These are phyloP conservation scores for Vidua macroura DNA, from an alignment of 2,113 vertebrate species.

Conservation along the genomic window DNA sequence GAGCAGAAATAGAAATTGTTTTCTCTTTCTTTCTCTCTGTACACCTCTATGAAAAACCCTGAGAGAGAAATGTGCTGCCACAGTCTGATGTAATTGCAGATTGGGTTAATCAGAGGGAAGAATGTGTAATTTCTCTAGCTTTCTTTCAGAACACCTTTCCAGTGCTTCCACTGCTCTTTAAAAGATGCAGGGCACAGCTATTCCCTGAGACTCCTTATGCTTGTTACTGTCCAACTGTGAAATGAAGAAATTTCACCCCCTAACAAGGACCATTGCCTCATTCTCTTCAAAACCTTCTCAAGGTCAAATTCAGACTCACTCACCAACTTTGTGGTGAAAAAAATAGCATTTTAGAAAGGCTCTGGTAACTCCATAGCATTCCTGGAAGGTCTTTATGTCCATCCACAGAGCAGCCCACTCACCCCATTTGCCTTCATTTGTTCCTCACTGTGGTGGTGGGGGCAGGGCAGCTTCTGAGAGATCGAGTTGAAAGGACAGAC, in stretches of 20 bases:
- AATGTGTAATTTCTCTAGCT: not conserved
- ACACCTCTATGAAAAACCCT: too few relatives aligned
- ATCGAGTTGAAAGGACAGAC: not conserved
- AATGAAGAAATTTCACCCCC: not conserved
- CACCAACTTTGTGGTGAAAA: not conserved
- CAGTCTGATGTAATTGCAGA: not conserved
- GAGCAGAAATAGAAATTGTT: too few relatives aligned
- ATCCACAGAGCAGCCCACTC: not conserved
- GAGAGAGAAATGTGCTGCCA: too few relatives aligned
- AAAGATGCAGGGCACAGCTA: not conserved
- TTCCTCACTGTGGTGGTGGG: accelerated
- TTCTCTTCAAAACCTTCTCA: not conserved
- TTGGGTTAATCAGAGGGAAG: not conserved
- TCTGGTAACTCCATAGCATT: not conserved
- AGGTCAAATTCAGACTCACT: not conserved
- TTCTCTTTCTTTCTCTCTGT: too few relatives aligned
- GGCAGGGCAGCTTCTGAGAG: not conserved
- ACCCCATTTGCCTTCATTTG: not conserved
- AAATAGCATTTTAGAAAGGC: not conserved
- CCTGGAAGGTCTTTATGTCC: not conserved
- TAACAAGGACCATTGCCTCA: not conserved
- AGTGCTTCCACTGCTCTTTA: not conserved
- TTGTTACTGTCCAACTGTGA: not conserved
- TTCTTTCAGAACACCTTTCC: not conserved
- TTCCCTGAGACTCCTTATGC: not conserved